phyloP scores from a whole-genome alignment of 2,888 invertebrate genomes.

The Gryllus longicercus region DNA sequence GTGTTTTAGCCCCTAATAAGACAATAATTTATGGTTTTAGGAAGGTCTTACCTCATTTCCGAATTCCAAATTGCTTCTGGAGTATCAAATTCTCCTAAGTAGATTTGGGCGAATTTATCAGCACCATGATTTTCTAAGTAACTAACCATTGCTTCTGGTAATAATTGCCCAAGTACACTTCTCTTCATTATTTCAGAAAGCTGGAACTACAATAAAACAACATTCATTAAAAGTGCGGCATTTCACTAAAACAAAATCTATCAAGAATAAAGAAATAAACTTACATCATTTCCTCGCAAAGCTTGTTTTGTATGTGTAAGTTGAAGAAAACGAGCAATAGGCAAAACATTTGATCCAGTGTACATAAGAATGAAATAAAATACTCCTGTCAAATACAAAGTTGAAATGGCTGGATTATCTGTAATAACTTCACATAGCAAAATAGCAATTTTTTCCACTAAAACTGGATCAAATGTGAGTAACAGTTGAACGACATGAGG shows the following conservation, averaged over 20 bases:
- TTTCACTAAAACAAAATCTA: not conserved
- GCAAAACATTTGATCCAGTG: conserved; percentile 95
- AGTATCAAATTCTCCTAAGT: conserved; percentile 97
- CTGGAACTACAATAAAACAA: conserved; percentile 41
- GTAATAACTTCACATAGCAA: conserved; percentile 84
- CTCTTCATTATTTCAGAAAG: conserved; percentile 83
- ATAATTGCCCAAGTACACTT: conserved; percentile 85
- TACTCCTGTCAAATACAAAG: conserved; percentile 90
- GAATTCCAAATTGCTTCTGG: conserved; percentile 99
- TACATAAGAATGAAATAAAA: conserved; percentile 99
- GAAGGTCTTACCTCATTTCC: conserved; percentile 74
- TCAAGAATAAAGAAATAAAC: conserved; percentile 23
- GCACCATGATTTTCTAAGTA: conserved; percentile 97
- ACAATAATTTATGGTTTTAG: too few relatives aligned
- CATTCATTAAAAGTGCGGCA: conserved; percentile 37
- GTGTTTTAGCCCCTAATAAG: too few relatives aligned
- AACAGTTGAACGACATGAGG: conserved; percentile 93
- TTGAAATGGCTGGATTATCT: conserved; percentile 93
- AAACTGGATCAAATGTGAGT: conserved; percentile 93
- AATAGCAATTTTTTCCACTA: conserved; percentile 94
- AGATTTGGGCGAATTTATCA: conserved; percentile 97
- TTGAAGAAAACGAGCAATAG: conserved; percentile 90
- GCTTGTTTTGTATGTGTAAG: conserved; percentile 95
- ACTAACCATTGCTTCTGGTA: conserved; percentile 99
- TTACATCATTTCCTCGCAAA: conserved; percentile 85